Base-by-base conservation (phyloP, 92 coral and sea anemone species). In the Diadumene lineata region DNA sequence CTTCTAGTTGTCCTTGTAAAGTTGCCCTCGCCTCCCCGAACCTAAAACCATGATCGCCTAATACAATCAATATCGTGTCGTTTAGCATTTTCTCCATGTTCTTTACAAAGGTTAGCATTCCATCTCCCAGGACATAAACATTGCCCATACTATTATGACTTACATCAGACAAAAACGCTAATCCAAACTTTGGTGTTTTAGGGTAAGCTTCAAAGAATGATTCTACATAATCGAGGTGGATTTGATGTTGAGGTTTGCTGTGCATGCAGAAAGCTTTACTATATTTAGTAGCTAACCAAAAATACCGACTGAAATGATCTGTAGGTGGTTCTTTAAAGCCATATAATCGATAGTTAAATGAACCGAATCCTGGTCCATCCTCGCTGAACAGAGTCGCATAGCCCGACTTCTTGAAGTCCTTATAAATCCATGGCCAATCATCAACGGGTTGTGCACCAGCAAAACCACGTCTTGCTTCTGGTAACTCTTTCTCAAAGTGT, bases 341-440 rank as follows among this genome's bases (percentile, higher is more conserved):
- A 28, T 22, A n/a, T 34, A 93, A 80, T 31, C 98, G 87, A n/a
- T 86, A 76, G 66, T 93, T 90, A 65, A 87, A 93, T 50, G 96
- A 64, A 31, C 93, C 81, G 79, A 82, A 81, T 8, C 69, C 17
- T 11, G 97, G 96, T 48, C 87, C 97, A 60, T 93, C 98, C 60
- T 93, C 98, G 4, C 93, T 76, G 68, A 57, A 79, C 34, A 93
- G 34, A 0, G 98, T 90, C 26, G 74, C 90, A 77, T 93, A 93
- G 0, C 98, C 98, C 16, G 68, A 85, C 13, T 66, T 66, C 79
- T 90, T 85, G 79, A 65, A 93, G 38, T 79, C 83, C 65, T 78
- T 93, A 79, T 81, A 89, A 48, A 93, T 44, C 98, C 98, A 93
- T 19, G 98, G 98, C 98, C 98, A 93, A 0, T 89, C 66, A 53